Evolutionary conservation across 2,797 vertebrate species (phyloP).

Genomic region (Malacoraja senta): DNA sequence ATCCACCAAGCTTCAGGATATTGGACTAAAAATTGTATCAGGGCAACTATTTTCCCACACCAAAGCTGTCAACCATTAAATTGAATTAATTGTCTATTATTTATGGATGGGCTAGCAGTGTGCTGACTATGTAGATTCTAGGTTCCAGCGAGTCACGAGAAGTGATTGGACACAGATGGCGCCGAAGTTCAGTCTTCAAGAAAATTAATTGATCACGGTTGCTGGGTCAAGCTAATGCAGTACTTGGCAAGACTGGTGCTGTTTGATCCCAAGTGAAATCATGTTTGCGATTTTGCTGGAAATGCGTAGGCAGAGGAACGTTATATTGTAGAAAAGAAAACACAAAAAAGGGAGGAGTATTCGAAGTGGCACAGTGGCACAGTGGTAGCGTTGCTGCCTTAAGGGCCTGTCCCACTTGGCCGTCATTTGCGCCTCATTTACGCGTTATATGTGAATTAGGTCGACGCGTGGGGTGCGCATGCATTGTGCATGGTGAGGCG

Average conservation of each 20-base stretch:
- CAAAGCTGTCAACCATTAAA: not conserved
- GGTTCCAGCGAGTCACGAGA: not conserved
- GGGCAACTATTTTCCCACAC: not conserved
- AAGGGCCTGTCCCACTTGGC: too few species aligned
- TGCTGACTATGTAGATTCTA: not conserved
- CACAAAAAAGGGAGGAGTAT: not conserved
- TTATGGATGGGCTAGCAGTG: not conserved
- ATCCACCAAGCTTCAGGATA: too few species aligned
- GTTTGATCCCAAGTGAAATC: not conserved
- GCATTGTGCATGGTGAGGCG: too few species aligned
- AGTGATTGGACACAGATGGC: not conserved
- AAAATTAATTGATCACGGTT: not conserved
- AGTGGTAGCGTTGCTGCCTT: too few species aligned
- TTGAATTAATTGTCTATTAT: constrained; percentile 18
- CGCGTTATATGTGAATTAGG: too few species aligned
- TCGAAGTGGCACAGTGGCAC: too few species aligned
- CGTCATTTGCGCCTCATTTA: too few species aligned
- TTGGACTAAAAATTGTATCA: too few species aligned
- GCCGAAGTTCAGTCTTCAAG: not conserved
- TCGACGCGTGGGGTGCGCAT: too few species aligned
- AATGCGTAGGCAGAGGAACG: not conserved
- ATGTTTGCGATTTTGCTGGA: not conserved
- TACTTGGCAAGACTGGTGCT: not conserved
- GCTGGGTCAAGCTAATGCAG: not conserved
- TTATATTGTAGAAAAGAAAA: not conserved